These are phyloP conservation scores for Plodia interpunctella DNA, from an alignment of 1,140 invertebrate species.

Conservation along the genomic window DNA sequence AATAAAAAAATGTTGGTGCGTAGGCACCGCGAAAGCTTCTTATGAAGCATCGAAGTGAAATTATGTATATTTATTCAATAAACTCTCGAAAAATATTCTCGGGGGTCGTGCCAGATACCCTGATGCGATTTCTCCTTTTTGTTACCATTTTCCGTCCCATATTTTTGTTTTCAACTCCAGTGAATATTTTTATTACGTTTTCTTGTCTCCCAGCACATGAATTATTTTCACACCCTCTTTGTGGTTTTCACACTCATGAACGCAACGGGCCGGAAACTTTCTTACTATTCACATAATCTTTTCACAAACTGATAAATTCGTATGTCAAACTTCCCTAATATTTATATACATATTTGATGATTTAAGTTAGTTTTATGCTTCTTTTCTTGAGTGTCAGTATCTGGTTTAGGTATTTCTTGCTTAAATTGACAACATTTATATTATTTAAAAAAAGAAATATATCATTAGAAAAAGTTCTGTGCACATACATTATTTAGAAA, in stretches of 20 bases:
- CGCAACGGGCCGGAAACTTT: not conserved
- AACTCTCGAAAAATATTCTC: slow-evolving; percentile 52
- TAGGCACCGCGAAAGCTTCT: slow-evolving; percentile 37
- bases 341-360: too few relatives aligned
- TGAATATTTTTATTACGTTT: slow-evolving; percentile 62
- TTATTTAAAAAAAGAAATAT: too few relatives aligned
- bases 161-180: slow-evolving; percentile 62
- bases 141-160: slow-evolving; percentile 54
- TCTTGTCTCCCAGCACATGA: slow-evolving; percentile 53
- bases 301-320: not conserved
- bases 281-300: not conserved
- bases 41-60: slow-evolving; percentile 50
- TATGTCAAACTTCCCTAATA: too few relatives aligned
- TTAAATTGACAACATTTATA: too few relatives aligned
- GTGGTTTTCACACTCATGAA: slow-evolving; percentile 25
- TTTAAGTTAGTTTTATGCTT: too few relatives aligned
- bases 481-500: too few relatives aligned
- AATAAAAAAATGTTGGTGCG: slow-evolving; percentile 10
- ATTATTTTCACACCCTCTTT: slow-evolving; percentile 35
- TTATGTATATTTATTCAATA: slow-evolving; percentile 73
- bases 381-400: too few relatives aligned
- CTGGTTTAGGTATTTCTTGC: too few relatives aligned
- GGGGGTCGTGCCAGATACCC: slow-evolving; percentile 41
- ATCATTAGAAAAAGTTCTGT: too few relatives aligned
- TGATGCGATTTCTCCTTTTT: slow-evolving; percentile 50